A percentile compares a stretch with the other conserved stretches of the same genome.
Evolutionary conservation across 2,888 invertebrate species (phyloP).

Genomic region (Lingula anatina): DNA sequence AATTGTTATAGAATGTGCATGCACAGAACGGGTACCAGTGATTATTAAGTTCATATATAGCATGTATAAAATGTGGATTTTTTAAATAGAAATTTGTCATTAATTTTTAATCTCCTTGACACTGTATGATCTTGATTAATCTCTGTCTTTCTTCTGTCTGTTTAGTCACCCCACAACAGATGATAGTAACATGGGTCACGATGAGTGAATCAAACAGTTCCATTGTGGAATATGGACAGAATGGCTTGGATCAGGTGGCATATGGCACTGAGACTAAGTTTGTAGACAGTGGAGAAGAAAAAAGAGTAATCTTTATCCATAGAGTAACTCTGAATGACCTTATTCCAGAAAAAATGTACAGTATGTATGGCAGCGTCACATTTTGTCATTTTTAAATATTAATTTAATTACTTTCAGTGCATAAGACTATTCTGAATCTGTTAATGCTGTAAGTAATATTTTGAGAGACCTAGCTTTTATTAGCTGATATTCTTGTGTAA

Average conservation of each 20-base stretch:
- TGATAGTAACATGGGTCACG: slow-evolving; percentile 27
- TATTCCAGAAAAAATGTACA: slow-evolving; percentile 13
- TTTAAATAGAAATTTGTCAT: too few relatives aligned
- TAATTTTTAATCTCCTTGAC: too few relatives aligned
- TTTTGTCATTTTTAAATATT: background rate
- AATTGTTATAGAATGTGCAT: too few relatives aligned
- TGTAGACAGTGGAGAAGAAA: slow-evolving; percentile 19
- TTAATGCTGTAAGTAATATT: too few relatives aligned
- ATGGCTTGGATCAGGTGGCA: slow-evolving; percentile 1
- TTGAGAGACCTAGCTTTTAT: too few relatives aligned
- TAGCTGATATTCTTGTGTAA: too few relatives aligned
- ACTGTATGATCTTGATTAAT: too few relatives aligned
- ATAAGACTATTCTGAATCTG: too few relatives aligned
- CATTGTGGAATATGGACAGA: slow-evolving; percentile 18
- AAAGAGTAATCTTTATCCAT: slow-evolving; percentile 18
- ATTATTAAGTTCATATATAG: too few relatives aligned
- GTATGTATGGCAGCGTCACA: slow-evolving; percentile 5
- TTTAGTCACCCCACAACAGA: slow-evolving; percentile 8
- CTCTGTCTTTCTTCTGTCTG: too few relatives aligned
- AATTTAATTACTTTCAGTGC: background rate
- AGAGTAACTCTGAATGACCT: slow-evolving; percentile 14
- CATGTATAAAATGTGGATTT: too few relatives aligned
- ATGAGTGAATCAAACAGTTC: slow-evolving; percentile 12
- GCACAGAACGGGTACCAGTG: too few relatives aligned
- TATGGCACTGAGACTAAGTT: slow-evolving; percentile 15